Evolutionary conservation across 1,140 invertebrate genomes (phyloP).

Genomic region (Harlomillsia oculata): DNA sequence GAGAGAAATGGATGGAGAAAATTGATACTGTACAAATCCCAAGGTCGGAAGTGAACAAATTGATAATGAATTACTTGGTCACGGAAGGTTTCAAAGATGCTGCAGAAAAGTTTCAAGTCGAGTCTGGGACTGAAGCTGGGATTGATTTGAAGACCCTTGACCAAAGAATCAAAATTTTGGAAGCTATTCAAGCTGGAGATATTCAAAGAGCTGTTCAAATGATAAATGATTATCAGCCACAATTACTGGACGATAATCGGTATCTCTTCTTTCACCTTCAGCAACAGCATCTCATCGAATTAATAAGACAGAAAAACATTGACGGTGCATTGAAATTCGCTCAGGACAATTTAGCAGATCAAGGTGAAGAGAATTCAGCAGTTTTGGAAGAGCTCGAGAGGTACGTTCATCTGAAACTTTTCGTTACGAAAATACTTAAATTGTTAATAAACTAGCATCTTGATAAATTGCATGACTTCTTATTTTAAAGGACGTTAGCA

Average conservation of each 20-base stretch:
- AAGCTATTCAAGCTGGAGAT: slow-evolving; percentile 84
- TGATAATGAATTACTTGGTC: slow-evolving; percentile 98
- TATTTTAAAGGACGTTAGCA: slow-evolving; percentile 62
- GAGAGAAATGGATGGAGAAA: slow-evolving; percentile 58
- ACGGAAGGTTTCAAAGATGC: slow-evolving; percentile 77
- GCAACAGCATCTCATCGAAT: slow-evolving; percentile 90
- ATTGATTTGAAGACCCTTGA: slow-evolving; percentile 82
- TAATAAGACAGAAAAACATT: slow-evolving; percentile 80
- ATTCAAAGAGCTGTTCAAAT: slow-evolving; percentile 87
- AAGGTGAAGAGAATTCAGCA: slow-evolving; percentile 72
- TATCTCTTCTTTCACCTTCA: slow-evolving; percentile 90
- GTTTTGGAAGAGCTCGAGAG: slow-evolving; percentile 34
- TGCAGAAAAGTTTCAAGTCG: slow-evolving; percentile 90
- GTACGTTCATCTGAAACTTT: slow-evolving; percentile 44
- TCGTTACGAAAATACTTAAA: slow-evolving; percentile 38
- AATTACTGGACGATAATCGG: slow-evolving; percentile 86
- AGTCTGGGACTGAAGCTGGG: slow-evolving; percentile 77
- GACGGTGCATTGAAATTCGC: slow-evolving; percentile 93
- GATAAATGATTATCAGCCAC: slow-evolving; percentile 89
- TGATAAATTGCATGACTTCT: neutral
- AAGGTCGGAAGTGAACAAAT: slow-evolving; percentile 84
- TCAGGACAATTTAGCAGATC: slow-evolving; percentile 80
- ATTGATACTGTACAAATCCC: slow-evolving; percentile 73
- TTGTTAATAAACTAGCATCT: neutral
- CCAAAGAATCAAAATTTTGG: slow-evolving; percentile 85